phyloP scores from a whole-genome alignment of 2,113 vertebrate species.

The Megaceryle torquata region DNA sequence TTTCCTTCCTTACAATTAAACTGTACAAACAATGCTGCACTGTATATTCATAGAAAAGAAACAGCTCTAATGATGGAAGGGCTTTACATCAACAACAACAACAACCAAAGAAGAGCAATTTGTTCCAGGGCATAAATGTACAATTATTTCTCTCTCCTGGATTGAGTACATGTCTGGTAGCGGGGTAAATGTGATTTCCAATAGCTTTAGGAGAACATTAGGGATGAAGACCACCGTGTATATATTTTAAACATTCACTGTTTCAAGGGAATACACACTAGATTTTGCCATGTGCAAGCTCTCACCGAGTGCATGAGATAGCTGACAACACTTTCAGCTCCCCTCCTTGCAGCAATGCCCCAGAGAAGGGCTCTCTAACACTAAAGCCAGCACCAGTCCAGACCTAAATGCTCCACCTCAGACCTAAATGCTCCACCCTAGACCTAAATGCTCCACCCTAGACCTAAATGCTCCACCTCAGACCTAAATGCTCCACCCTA shows the following conservation, averaged over 20 bases:
- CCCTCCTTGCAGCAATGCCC: not conserved
- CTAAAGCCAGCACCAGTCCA: not conserved
- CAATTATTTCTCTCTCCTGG: not conserved
- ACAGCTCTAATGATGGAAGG: conserved; percentile 30
- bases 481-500: no score
- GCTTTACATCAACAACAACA: conserved; percentile 1
- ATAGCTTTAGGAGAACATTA: not conserved
- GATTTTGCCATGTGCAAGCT: not conserved
- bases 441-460: no score
- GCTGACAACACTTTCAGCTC: not conserved
- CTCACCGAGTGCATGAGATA: not conserved
- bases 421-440: no score
- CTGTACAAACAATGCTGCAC: conserved; percentile 58
- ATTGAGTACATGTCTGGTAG: not conserved
- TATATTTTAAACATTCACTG: not conserved
- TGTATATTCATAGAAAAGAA: not conserved
- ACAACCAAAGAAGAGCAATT: not conserved
- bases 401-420: not conserved
- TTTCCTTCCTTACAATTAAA: conserved; percentile 66
- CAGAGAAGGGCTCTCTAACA: not conserved
- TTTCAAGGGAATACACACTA: not conserved
- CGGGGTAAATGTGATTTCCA: not conserved
- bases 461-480: no score
- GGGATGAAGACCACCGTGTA: not conserved
- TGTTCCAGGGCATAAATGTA: not conserved